These are phyloP conservation scores for Phenganax marumi DNA, from an alignment of 92 coral and sea anemone species.

Conservation along the genomic window DNA sequence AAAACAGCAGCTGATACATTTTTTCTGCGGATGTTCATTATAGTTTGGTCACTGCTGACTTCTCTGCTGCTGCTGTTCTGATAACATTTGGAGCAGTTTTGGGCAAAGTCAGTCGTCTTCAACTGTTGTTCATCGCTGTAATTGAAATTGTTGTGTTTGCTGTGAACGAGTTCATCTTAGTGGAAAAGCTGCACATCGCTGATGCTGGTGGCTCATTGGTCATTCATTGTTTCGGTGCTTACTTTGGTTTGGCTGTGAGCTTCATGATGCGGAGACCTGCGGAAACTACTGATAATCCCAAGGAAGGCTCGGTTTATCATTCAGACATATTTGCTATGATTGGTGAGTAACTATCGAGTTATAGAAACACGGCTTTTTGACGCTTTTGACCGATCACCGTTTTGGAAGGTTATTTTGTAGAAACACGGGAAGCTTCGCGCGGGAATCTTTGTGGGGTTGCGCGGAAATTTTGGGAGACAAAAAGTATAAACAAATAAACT, in stretches of 20 bases:
- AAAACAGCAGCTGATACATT: too few species aligned
- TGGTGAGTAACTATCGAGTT: slow-evolving; percentile 52
- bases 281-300: slow-evolving; percentile 50
- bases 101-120: slow-evolving; percentile 76
- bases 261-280: slow-evolving; percentile 50
- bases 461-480: too few species aligned
- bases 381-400: too few species aligned
- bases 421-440: neutral
- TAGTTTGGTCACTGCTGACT: slow-evolving; percentile 64
- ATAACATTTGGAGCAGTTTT: slow-evolving; percentile 70
- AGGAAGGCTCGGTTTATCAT: slow-evolving; percentile 67
- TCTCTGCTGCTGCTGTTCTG: slow-evolving; percentile 68
- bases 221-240: slow-evolving; percentile 69
- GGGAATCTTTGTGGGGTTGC: too few species aligned
- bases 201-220: slow-evolving; percentile 79
- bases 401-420: too few species aligned
- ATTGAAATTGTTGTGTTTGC: slow-evolving; percentile 64
- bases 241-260: slow-evolving; percentile 69
- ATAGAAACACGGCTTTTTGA: too few species aligned
- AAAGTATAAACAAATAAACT: too few species aligned
- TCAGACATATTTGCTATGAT: slow-evolving; percentile 69
- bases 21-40: too few species aligned
- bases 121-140: slow-evolving; percentile 61
- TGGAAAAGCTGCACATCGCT: slow-evolving; percentile 63
- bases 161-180: slow-evolving; percentile 61